These are phyloP conservation scores for Paraplagusia blochii DNA, from an alignment of 2,113 vertebrate species.

Conservation along the genomic window DNA sequence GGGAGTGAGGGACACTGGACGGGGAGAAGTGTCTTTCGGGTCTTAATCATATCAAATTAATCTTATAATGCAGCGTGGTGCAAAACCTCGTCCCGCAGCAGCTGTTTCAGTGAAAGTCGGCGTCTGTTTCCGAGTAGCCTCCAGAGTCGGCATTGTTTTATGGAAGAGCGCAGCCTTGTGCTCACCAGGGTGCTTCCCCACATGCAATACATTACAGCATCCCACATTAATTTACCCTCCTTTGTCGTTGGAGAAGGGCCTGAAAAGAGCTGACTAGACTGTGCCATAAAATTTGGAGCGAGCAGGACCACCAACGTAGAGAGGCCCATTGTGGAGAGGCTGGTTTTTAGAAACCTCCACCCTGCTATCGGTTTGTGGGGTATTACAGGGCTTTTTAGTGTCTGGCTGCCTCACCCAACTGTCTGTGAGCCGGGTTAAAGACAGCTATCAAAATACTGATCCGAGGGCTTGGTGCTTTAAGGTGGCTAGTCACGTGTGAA, in stretches of 20 bases:
- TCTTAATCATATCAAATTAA: not conserved
- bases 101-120: conserved; percentile 5
- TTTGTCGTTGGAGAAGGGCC: conserved; percentile 42
- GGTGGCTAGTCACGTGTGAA: not conserved
- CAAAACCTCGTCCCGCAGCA: not conserved
- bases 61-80: not conserved
- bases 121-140: conserved; percentile 6
- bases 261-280: conserved; percentile 43
- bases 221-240: conserved; percentile 32
- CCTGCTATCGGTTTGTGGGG: conserved; percentile 25
- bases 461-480: conserved; percentile 5
- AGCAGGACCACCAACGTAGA: conserved; percentile 61
- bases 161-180: conserved; percentile 9
- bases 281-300: conserved; percentile 48
- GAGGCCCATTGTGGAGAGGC: conserved; percentile 38
- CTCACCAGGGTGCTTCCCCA: conserved; percentile 33
- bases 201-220: conserved; percentile 43
- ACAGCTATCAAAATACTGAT: conserved; percentile 50
- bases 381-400: conserved; percentile 47
- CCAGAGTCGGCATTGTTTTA: conserved; percentile 22
- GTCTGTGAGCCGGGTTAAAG: conserved; percentile 38
- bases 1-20: conserved; percentile 29
- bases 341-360: conserved; percentile 26
- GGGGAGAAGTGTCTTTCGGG: conserved; percentile 6
- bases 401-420: conserved; percentile 22